Conservation (phyloP, 1,140 invertebrate species). For the Brachionus angularis region DNA sequence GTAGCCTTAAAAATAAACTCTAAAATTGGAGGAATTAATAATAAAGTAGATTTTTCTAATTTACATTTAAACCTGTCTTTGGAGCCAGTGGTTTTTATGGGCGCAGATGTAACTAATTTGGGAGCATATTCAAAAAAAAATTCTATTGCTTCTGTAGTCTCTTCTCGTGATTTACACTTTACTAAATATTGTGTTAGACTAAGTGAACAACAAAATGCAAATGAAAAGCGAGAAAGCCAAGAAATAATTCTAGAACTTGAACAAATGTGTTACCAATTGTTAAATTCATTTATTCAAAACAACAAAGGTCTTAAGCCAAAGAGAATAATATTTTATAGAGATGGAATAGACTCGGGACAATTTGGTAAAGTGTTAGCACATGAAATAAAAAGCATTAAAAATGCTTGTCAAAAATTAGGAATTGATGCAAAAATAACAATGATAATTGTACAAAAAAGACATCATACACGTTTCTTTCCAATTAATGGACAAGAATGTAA, state of each 20-base stretch:
- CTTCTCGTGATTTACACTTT: no score
- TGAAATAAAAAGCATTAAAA: background rate
- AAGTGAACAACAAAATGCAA: background rate
- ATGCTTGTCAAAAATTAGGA: background rate
- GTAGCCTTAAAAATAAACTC: no score
- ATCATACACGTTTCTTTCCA: background rate
- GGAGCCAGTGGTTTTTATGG: no score
- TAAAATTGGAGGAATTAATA: no score
- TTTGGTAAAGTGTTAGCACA: background rate
- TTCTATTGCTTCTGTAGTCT: no score
- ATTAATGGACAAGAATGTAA: background rate
- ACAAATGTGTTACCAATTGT: background rate
- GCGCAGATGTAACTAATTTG: no score
- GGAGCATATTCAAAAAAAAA: no score
- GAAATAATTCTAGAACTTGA: background rate
- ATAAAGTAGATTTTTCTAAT: no score
- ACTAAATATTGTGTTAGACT: no score
- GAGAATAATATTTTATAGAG: background rate
- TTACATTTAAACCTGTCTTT: no score
- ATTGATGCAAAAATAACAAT: background rate
- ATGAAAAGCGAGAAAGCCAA: background rate
- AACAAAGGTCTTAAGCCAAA: background rate
- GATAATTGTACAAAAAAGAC: background rate
- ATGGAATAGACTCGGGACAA: background rate
- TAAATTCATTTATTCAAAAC: background rate